Evolutionary conservation across 2,888 invertebrate species (phyloP).

Genomic region (Lasius platythorax): DNA sequence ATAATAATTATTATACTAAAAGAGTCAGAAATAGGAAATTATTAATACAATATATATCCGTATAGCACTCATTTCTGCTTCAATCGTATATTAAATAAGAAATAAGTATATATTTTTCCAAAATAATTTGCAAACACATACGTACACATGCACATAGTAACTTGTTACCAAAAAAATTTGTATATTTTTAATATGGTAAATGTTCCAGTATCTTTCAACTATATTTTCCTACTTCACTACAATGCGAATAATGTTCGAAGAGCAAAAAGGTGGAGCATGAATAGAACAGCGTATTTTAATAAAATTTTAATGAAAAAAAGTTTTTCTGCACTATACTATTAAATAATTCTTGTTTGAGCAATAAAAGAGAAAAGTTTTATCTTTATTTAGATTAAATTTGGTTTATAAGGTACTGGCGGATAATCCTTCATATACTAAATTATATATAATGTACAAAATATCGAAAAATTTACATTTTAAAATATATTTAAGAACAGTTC

Average conservation of each 20-base stretch:
- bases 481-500: not conserved
- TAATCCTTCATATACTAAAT: not conserved
- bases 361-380: not conserved
- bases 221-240: conserved; percentile 48
- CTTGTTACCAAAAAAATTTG: not conserved
- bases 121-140: not conserved
- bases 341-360: not conserved
- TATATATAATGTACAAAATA: not conserved
- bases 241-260: conserved; percentile 28
- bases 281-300: not conserved
- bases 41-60: not conserved
- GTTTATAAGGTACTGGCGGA: not conserved
- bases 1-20: conserved; percentile 5
- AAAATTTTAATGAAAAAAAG: not conserved
- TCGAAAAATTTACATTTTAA: not conserved
- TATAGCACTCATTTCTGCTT: not conserved
- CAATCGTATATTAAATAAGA: not conserved
- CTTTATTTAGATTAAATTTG: not conserved
- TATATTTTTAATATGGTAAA: conserved; percentile 4
- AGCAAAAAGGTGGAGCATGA: not conserved
- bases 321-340: conserved; percentile 1
- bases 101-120: not conserved
- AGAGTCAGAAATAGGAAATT: not conserved
- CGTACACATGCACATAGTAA: not conserved
- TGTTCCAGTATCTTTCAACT: conserved; percentile 45